A percentile compares a stretch with the other conserved stretches of the same genome.
These are phyloP conservation scores for Uria aalge DNA, from an alignment of 2,113 vertebrate genomes.

Conservation along the genomic window DNA sequence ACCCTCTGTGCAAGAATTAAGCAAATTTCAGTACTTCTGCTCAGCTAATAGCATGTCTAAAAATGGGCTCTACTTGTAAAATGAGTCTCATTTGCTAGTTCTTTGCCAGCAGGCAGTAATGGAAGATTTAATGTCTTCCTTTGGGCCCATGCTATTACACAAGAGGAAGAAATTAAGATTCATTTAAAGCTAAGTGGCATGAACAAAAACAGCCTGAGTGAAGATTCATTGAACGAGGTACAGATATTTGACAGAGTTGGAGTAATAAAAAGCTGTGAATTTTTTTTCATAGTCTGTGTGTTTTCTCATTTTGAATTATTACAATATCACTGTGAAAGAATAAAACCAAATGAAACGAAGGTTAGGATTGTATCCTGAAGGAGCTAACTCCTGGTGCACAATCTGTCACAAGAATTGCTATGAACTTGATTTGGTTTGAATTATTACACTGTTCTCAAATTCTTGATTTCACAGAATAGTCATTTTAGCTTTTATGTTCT, in stretches of 20 bases:
- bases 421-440: neutral
- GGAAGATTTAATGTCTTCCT: constrained; percentile 44
- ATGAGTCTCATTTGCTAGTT: constrained; percentile 20
- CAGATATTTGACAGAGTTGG: neutral
- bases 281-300: neutral
- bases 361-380: neutral
- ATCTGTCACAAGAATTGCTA: neutral
- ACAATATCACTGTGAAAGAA: neutral
- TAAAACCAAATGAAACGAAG: neutral
- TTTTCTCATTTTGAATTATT: neutral
- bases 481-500: neutral
- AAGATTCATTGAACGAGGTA: neutral
- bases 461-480: neutral
- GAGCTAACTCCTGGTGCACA: neutral
- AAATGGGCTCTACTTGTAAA: constrained; percentile 5
- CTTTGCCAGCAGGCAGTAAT: constrained; percentile 47
- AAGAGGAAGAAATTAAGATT: constrained; percentile 47
- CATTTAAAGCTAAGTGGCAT: constrained; percentile 40
- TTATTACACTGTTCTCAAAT: neutral
- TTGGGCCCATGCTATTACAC: constrained; percentile 35
- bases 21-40: neutral
- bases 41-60: neutral
- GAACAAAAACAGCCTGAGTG: neutral
- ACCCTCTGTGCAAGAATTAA: neutral
- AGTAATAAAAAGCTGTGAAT: neutral